A percentile compares a stretch with the other conserved stretches of the same genome.
Conservation (phyloP, 1,140 invertebrate genomes). For the Octopus sinensis region DNA sequence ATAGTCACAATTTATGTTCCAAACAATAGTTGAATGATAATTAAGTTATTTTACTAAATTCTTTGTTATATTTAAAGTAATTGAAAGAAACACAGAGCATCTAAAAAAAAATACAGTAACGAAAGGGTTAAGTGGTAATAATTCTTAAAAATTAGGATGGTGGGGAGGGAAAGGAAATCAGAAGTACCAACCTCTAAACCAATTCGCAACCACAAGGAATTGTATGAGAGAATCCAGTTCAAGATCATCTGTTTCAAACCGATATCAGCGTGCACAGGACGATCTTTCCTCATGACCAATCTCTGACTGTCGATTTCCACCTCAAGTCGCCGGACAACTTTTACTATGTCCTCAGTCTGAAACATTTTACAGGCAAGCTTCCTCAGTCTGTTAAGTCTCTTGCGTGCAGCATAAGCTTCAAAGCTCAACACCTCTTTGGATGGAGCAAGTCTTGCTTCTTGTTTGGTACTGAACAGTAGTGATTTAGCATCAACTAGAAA, state of each 20-base stretch:
- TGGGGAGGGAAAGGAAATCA: too few species aligned
- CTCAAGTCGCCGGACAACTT: constrained; percentile 53
- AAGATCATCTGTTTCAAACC: constrained; percentile 77
- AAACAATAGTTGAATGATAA: too few species aligned
- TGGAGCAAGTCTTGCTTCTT: constrained; percentile 47
- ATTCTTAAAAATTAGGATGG: too few species aligned
- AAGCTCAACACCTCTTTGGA: constrained; percentile 59
- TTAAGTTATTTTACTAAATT: too few species aligned
- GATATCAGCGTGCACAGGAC: constrained; percentile 58
- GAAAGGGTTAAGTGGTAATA: too few species aligned
- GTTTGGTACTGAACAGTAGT: constrained; percentile 34
- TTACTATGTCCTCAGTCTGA: constrained; percentile 52
- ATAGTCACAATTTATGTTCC: too few species aligned
- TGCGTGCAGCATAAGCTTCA: constrained; percentile 54
- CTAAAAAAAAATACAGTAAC: too few species aligned
- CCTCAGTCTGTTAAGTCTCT: constrained; percentile 56
- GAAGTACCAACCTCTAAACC: constrained; percentile 69
- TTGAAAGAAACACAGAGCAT: too few species aligned
- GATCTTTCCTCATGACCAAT: constrained; percentile 56
- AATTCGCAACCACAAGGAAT: constrained; percentile 85
- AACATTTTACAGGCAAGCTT: constrained; percentile 56
- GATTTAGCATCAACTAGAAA: constrained; percentile 49
- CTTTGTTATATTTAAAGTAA: too few species aligned
- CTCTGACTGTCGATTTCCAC: constrained; percentile 56
- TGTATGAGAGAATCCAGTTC: constrained; percentile 78